Conservation (phyloP, 2,888 invertebrate species). For the Bursaphelenchus okinawaensis region DNA sequence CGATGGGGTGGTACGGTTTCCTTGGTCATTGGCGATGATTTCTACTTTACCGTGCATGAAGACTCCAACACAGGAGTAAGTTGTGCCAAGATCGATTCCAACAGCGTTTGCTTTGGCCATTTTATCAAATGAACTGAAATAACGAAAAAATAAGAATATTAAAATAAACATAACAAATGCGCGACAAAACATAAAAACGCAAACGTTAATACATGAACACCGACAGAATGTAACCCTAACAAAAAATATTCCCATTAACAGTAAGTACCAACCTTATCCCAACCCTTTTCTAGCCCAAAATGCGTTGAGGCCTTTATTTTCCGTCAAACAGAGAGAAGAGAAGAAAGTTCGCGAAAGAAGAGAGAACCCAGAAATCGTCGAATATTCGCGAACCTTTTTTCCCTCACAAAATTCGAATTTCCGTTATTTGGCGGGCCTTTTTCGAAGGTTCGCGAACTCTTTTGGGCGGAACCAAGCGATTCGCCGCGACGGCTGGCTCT, state of each 20-base stretch:
- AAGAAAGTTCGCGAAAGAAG: conserved; percentile 13
- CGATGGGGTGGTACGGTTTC: conserved; percentile 61
- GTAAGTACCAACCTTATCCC: background rate
- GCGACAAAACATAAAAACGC: background rate
- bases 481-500: background rate
- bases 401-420: conserved; percentile 2
- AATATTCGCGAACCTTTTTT: conserved; percentile 8
- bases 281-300: background rate
- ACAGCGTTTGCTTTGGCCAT: conserved; percentile 38
- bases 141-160: too few relatives aligned
- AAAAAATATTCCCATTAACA: background rate
- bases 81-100: conserved; percentile 58
- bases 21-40: conserved; percentile 63
- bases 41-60: conserved; percentile 63
- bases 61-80: conserved; percentile 57
- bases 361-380: conserved; percentile 1
- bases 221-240: background rate
- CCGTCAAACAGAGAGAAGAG: background rate
- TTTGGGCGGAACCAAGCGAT: background rate
- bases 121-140: conserved; percentile 6
- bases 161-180: background rate
- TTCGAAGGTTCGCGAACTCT: background rate
- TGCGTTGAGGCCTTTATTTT: background rate
- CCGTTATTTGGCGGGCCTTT: conserved; percentile 6
- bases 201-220: background rate